Conservation (phyloP, 2,888 invertebrate species). For the Mimas tiliae region DNA sequence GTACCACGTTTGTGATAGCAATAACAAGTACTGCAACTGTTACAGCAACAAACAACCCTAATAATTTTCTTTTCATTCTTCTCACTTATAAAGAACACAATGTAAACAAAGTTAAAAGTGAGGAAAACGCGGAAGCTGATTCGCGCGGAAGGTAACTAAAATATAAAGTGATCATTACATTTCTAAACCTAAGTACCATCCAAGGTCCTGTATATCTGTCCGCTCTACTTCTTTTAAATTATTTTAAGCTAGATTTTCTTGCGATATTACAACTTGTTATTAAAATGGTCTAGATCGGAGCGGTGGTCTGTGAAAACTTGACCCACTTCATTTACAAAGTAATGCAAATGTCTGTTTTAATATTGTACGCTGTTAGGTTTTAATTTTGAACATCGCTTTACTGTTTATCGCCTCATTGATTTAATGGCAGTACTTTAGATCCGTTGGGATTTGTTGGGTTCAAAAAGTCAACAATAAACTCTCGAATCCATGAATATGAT, state of each 20-base stretch:
- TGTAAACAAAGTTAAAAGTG: neutral
- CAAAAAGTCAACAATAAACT: no score
- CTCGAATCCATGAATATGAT: no score
- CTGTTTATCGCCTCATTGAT: neutral
- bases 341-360: neutral
- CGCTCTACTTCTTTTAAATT: conserved; percentile 42
- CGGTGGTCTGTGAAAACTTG: conserved; percentile 39
- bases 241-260: conserved; percentile 32
- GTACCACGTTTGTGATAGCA: no score
- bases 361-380: neutral
- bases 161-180: conserved; percentile 38
- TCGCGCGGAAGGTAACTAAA: neutral
- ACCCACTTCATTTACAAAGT: conserved; percentile 29
- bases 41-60: no score
- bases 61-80: no score
- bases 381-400: neutral
- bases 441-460: no score
- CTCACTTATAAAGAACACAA: no score
- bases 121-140: conserved; percentile 40
- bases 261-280: conserved; percentile 30
- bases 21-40: no score
- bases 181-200: conserved; percentile 33
- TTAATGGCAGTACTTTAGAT: no score
- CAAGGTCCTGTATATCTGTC: conserved; percentile 40
- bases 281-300: conserved; percentile 33